phyloP scores from a whole-genome alignment of 2,113 vertebrate species.

The Grantiella picta region DNA sequence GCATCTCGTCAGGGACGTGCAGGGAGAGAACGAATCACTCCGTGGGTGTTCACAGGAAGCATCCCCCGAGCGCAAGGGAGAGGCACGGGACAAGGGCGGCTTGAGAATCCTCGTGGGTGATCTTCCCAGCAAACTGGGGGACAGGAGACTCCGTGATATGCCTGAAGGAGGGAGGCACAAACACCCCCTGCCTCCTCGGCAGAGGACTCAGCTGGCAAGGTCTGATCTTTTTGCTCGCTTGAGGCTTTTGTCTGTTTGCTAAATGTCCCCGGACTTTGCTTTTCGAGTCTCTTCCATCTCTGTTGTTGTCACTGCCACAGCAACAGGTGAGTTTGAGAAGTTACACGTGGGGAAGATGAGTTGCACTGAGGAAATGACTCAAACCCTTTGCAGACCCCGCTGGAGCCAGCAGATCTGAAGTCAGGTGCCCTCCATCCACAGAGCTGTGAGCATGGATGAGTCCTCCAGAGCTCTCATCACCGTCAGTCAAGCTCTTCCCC shows the following conservation, averaged over 20 bases:
- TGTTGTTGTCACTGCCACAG: neutral
- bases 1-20: neutral
- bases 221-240: neutral
- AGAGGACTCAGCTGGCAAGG: neutral
- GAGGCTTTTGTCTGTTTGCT: neutral
- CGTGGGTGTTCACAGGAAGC: neutral
- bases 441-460: neutral
- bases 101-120: conserved; percentile 18
- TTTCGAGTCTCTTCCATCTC: neutral
- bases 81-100: neutral
- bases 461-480: neutral
- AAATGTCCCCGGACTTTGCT: neutral
- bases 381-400: neutral
- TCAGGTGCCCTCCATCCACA: neutral
- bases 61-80: neutral
- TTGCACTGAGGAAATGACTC: neutral
- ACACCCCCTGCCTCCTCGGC: neutral
- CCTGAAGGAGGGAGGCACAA: conserved; percentile 13
- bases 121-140: neutral
- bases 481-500: neutral
- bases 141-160: neutral
- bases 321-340: neutral
- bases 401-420: neutral
- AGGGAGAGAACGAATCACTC: neutral
- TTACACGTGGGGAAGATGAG: neutral